These are phyloP conservation scores for Esox niger DNA, from an alignment of 2,113 vertebrate genomes.

Conservation along the genomic window DNA sequence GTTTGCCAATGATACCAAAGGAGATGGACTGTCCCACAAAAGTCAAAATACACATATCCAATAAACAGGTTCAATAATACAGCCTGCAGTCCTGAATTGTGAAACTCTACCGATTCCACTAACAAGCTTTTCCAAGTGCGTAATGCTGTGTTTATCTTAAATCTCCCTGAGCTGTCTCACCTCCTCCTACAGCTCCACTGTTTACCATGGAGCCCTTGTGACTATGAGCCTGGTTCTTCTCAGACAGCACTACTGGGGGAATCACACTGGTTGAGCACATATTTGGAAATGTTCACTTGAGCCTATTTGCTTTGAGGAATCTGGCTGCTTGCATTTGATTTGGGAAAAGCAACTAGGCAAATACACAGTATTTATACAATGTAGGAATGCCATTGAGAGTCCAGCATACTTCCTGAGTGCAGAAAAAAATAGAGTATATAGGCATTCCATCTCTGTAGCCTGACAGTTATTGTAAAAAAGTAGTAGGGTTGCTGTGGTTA, in stretches of 20 bases:
- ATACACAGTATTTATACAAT: not conserved
- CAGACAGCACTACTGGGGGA: not conserved
- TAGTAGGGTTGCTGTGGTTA: too few relatives aligned
- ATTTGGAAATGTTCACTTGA: not conserved
- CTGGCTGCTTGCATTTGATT: not conserved
- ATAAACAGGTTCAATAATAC: not conserved
- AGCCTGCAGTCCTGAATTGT: not conserved
- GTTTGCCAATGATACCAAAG: too few relatives aligned
- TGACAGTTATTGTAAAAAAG: not conserved
- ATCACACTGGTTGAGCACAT: not conserved
- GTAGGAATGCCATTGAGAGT: not conserved
- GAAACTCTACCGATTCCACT: not conserved
- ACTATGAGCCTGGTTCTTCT: not conserved
- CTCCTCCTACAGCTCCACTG: not conserved
- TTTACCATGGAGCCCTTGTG: not conserved
- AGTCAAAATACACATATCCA: not conserved
- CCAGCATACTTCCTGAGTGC: not conserved
- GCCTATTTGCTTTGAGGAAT: not conserved
- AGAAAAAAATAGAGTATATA: not conserved
- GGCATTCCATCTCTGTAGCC: not conserved
- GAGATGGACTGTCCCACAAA: too few relatives aligned
- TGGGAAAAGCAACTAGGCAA: not conserved
- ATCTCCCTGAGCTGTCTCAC: not conserved
- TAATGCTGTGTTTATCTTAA: constrained; percentile 12
- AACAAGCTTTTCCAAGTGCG: not conserved